Evolutionary conservation across 2,113 vertebrate species (phyloP), one percentile per base, ranked within the genome.

Genomic region (Periophthalmodon schlosseri): DNA sequence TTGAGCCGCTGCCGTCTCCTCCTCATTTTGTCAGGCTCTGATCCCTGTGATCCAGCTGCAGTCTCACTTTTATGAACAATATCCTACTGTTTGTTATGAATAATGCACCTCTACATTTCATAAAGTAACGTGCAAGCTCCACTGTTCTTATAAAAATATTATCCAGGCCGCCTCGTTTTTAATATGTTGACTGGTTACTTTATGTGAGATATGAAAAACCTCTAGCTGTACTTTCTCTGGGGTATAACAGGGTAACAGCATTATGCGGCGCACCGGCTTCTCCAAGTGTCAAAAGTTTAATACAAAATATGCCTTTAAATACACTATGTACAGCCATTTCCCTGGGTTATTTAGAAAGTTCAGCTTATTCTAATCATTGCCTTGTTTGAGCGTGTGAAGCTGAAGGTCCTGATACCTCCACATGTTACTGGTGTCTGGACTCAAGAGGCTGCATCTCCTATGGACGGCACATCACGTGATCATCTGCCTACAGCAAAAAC

Each of bases 151-250:
- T 74, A 69, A 77, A 84, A 84, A 83, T 74, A 76, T 83, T 75
- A 74, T 74, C 75, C 10, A 12, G 71, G 24, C 44, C 50, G 13
- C 11, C 69, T 79, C 68, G 54, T 88, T 87, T 74, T 60, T 87
- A 75, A 81, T 33, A 16, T 47, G 73, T 33, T 76, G 86, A 83
- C 84, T 80, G 82, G 65, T 83, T 80, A 81, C 82, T 87, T 80
- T 85, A 58, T 60, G 15, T 67, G 81, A 82, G 75, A 64, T 80
- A 85, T 76, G 71, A 77, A 74, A 58, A 80, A 79, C 54, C 33
- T 46, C 33, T 16, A 0, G 69, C 68, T 24, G 56, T 36, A 1
- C 56, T 49, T 39, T 24, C 56, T 49, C 39, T 68, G 21, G n/a
- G 66, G n/a, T 68, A 47, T 49, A 67, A 39, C 20, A 3, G 20